Percentiles rank a stretch among this genome's conserved stretches.
Conservation (phyloP, 2,888 invertebrate genomes). For the Drosophila anomalata region DNA sequence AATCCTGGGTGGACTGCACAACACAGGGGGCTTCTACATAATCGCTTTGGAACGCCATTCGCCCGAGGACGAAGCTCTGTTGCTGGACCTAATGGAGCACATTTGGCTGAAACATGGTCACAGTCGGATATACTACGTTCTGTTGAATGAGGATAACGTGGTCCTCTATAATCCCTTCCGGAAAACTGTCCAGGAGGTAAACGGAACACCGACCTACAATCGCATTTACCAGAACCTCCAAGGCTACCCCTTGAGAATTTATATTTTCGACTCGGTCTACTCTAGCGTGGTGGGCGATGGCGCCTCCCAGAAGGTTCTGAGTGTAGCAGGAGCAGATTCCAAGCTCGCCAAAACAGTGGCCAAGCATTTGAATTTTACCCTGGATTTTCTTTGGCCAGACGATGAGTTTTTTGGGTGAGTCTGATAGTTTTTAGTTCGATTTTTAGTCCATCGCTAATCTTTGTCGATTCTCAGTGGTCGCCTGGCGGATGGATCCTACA, state of each 20-base stretch:
- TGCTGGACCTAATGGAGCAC: constrained; percentile 50
- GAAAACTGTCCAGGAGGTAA: constrained; percentile 7
- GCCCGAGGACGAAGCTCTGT: not conserved
- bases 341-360: constrained; percentile 73
- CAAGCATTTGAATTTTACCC: constrained; percentile 75
- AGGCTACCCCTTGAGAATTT: constrained; percentile 78
- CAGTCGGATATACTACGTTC: constrained; percentile 72
- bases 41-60: constrained; percentile 41
- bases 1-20: not conserved
- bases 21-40: constrained; percentile 51
- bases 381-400: constrained; percentile 73
- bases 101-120: constrained; percentile 69
- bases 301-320: constrained; percentile 34
- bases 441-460: not conserved
- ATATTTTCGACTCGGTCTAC: constrained; percentile 81
- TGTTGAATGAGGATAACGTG: constrained; percentile 8
- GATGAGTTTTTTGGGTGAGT: constrained; percentile 80
- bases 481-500: constrained; percentile 80
- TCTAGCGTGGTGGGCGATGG: constrained; percentile 64
- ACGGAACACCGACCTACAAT: constrained; percentile 36
- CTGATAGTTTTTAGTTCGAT: no score
- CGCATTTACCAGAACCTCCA: constrained; percentile 70
- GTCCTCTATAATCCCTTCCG: constrained; percentile 79
- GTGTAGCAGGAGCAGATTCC: constrained; percentile 78
- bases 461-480: constrained; percentile 68